phyloP scores from a whole-genome alignment of 2,113 vertebrate genomes.

The Clinocottus analis region DNA sequence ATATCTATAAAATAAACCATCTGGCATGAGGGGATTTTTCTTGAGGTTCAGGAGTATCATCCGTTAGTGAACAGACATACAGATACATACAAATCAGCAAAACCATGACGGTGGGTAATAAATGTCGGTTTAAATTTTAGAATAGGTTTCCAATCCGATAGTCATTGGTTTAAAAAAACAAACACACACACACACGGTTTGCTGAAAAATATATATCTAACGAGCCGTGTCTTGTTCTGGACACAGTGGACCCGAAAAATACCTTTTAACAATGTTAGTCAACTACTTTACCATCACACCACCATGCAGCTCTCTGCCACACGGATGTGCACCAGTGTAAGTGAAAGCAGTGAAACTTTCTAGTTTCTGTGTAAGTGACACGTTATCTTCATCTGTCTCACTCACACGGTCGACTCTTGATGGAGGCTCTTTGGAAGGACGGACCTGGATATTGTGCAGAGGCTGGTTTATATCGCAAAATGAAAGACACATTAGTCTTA shows the following conservation, averaged over 20 bases:
- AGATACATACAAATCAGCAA: conserved; percentile 47
- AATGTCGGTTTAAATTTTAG: neutral
- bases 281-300: neutral
- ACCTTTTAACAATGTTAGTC: conserved; percentile 42
- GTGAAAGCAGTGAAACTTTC: conserved; percentile 9
- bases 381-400: conserved; percentile 52
- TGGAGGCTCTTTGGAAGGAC: conserved; percentile 69
- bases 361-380: conserved; percentile 20
- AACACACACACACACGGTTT: neutral
- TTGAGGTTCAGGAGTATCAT: conserved; percentile 56
- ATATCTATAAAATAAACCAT: neutral
- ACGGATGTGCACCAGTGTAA: conserved; percentile 16
- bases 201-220: conserved; percentile 20
- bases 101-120: neutral
- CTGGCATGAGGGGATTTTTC: neutral
- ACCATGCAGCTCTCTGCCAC: conserved; percentile 16
- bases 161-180: neutral
- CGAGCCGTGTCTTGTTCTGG: conserved; percentile 5
- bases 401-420: conserved; percentile 77
- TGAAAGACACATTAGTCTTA: conserved; percentile 55
- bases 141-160: neutral
- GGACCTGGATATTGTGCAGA: conserved; percentile 53
- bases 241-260: conserved; percentile 29
- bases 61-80: conserved; percentile 11
- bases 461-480: conserved; percentile 54